Evolutionary conservation across 2,113 vertebrate genomes (phyloP).

Genomic region (Nestor notabilis): DNA sequence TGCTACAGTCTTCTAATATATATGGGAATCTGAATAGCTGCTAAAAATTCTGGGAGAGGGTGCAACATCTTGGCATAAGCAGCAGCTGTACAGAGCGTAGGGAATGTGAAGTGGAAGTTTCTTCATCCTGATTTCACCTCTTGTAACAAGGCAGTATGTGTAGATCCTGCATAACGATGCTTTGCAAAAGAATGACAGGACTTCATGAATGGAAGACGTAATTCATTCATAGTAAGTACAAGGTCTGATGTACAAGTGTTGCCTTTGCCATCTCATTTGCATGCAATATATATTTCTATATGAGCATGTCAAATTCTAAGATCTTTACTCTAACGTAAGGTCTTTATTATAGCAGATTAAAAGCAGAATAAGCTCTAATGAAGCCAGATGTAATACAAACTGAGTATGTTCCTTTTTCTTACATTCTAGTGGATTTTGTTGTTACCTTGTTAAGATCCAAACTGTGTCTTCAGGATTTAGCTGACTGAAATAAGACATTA

Average conservation of each 20-base stretch:
- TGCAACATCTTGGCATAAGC: neutral
- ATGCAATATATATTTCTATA: neutral
- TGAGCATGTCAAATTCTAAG: neutral
- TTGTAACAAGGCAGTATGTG: neutral
- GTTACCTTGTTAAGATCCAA: conserved; percentile 39
- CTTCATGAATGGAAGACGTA: neutral
- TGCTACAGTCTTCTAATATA: neutral
- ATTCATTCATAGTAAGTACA: neutral
- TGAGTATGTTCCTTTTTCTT: neutral
- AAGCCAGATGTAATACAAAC: neutral
- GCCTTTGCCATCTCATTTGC: neutral
- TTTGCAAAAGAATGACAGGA: neutral
- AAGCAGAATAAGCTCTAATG: conserved; percentile 17
- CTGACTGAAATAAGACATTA: conserved; percentile 16
- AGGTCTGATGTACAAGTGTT: neutral
- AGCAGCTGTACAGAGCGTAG: neutral
- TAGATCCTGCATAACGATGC: neutral
- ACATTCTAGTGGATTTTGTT: neutral
- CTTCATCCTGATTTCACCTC: neutral
- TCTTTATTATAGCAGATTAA: conserved; percentile 40
- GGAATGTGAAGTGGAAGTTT: neutral
- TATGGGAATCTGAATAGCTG: neutral
- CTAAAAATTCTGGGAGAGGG: neutral
- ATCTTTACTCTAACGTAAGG: neutral
- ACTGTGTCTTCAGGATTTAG: neutral